These are phyloP conservation scores for Drosophila prolongata DNA, from an alignment of 2,888 invertebrate species.

Conservation along the genomic window DNA sequence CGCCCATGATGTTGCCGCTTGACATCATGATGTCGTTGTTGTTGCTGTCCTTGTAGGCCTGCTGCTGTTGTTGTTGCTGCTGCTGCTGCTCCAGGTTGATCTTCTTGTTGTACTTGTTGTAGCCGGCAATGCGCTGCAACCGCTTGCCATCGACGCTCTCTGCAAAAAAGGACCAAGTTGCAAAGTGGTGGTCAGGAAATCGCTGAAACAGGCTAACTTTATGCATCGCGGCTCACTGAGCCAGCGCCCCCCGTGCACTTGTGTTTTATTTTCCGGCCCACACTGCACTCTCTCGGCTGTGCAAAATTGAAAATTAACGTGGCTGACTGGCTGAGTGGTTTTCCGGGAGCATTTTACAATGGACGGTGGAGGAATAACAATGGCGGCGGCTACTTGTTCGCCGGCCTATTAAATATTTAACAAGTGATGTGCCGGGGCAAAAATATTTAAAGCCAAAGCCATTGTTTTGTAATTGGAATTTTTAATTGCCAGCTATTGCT, in stretches of 20 bases:
- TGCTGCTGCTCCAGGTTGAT: conserved; percentile 85
- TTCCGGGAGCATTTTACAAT: conserved; percentile 37
- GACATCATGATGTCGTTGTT: conserved; percentile 81
- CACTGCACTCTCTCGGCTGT: conserved; percentile 59
- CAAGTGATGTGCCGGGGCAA: conserved; percentile 48
- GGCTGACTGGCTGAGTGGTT: conserved; percentile 50
- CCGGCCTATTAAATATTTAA: conserved; percentile 66
- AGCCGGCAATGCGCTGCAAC: conserved; percentile 86
- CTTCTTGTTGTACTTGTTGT: conserved; percentile 87
- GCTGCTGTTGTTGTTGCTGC: conserved; percentile 76
- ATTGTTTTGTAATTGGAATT: conserved; percentile 53
- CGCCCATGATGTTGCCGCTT: conserved; percentile 73
- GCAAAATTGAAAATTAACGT: conserved; percentile 73
- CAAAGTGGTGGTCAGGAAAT: conserved; percentile 60
- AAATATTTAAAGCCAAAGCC: conserved; percentile 52
- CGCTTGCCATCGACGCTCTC: conserved; percentile 86
- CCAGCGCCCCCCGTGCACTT: conserved; percentile 31
- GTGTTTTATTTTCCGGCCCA: conserved; percentile 32
- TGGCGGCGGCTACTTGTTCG: conserved; percentile 43
- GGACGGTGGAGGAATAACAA: conserved; percentile 17
- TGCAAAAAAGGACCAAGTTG: conserved; percentile 50
- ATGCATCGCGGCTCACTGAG: conserved; percentile 31
- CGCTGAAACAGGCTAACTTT: conserved; percentile 60
- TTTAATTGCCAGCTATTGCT: conserved; percentile 23
- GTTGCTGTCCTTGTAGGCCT: conserved; percentile 81